Percentiles rank a stretch among this genome's conserved stretches.
These are phyloP conservation scores for Atherinosoma microstoma DNA, from an alignment of 2,797 vertebrate species.

Conservation along the genomic window DNA sequence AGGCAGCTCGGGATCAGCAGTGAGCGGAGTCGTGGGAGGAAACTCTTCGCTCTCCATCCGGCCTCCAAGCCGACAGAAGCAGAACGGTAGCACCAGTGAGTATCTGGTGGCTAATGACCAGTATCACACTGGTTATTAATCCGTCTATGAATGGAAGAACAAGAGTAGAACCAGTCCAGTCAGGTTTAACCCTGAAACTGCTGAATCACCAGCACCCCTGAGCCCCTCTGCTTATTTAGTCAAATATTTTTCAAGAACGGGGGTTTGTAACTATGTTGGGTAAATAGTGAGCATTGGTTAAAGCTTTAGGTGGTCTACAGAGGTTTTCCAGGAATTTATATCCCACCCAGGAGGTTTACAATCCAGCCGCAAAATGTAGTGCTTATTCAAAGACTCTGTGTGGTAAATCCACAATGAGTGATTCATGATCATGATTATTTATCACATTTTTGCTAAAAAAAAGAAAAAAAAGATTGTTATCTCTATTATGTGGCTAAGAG, in stretches of 20 bases:
- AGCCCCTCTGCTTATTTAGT: no score
- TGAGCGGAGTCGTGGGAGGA: slow-evolving; percentile 56
- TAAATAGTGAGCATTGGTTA: no score
- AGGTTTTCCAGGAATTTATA: background rate
- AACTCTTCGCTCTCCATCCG: slow-evolving; percentile 54
- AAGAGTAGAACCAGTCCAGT: background rate
- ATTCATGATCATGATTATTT: no score
- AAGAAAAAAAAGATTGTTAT: no score
- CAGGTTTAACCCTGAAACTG: background rate
- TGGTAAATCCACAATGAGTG: no score
- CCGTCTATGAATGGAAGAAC: background rate
- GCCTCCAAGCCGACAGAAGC: slow-evolving; percentile 83
- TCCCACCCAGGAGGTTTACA: no score
- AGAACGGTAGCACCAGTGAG: slow-evolving; percentile 91
- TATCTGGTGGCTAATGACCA: slow-evolving; percentile 10
- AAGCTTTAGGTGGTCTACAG: no score
- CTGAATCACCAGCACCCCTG: no score
- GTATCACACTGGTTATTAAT: background rate
- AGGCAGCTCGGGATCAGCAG: slow-evolving; percentile 57
- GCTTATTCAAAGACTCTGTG: background rate
- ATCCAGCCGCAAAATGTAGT: background rate
- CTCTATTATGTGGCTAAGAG: no score
- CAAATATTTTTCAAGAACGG: no score
- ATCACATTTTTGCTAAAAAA: no score
- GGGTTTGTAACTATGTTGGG: no score